Percentiles rank a stretch among this genome's conserved stretches.
These are phyloP conservation scores for Beroe forskalii DNA, from an alignment of 37 sponge, comb jelly and placozoan genomes.

Conservation along the genomic window DNA sequence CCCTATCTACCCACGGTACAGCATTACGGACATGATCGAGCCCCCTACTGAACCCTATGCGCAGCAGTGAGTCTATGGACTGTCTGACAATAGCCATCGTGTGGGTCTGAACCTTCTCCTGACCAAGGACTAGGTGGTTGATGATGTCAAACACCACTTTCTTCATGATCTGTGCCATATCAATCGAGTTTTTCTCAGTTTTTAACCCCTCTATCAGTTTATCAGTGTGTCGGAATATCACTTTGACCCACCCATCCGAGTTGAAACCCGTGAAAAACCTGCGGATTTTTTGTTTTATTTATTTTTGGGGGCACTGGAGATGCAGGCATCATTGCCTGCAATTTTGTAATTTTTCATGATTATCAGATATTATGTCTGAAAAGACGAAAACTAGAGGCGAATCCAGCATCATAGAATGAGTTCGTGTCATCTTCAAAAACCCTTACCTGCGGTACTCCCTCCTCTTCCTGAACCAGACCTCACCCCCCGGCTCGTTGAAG, in stretches of 20 bases:
- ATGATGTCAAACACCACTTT: not conserved
- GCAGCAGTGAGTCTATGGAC: too few relatives aligned
- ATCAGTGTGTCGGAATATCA: not conserved
- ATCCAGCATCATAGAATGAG: too few relatives aligned
- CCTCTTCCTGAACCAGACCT: not conserved
- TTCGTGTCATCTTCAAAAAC: too few relatives aligned
- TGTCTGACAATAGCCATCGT: too few relatives aligned
- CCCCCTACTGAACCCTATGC: not conserved
- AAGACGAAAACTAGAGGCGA: too few relatives aligned
- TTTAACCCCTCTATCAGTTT: not conserved
- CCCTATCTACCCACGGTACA: too few relatives aligned
- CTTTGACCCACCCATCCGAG: not conserved
- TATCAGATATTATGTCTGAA: too few relatives aligned
- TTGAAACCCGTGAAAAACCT: not conserved
- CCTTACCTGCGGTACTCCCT: not conserved
- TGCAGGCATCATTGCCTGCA: too few relatives aligned
- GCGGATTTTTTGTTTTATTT: too few relatives aligned
- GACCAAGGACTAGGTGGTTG: not conserved
- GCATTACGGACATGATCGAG: not conserved
- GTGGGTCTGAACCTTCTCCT: not conserved
- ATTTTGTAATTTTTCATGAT: too few relatives aligned
- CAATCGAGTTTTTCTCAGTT: not conserved
- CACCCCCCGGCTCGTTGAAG: slow-evolving; percentile 32
- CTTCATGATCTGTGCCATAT: not conserved
- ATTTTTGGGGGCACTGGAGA: too few relatives aligned